Conservation (phyloP, 2,113 vertebrate species). For the Kryptolebias marmoratus region DNA sequence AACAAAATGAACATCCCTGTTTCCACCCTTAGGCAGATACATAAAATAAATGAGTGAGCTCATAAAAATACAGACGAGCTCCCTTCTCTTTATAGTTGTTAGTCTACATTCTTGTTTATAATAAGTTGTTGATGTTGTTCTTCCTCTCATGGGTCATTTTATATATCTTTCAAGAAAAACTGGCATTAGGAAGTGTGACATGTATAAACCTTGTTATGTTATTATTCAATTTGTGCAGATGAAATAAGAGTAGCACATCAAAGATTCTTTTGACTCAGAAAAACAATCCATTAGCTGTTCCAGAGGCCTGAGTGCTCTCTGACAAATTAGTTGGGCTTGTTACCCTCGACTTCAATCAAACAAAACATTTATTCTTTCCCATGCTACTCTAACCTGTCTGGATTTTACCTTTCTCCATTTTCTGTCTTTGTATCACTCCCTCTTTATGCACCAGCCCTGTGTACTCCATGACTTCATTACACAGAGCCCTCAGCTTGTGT, state of each 20-base stretch:
- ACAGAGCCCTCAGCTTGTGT: slow-evolving; percentile 20
- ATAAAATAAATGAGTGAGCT: too few relatives aligned
- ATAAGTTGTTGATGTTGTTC: too few relatives aligned
- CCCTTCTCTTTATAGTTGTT: too few relatives aligned
- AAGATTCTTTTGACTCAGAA: slow-evolving; percentile 51
- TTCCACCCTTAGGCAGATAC: too few relatives aligned
- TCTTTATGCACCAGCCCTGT: not conserved
- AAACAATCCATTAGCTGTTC: slow-evolving; percentile 55
- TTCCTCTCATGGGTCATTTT: not conserved
- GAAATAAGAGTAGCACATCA: slow-evolving; percentile 30
- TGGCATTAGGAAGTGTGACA: slow-evolving; percentile 7
- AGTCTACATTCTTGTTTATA: too few relatives aligned
- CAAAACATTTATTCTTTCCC: slow-evolving; percentile 14
- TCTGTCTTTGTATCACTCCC: slow-evolving; percentile 1
- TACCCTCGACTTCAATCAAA: slow-evolving; percentile 26
- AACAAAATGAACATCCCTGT: too few relatives aligned
- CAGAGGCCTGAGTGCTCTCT: slow-evolving; percentile 16
- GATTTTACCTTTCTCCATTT: not conserved
- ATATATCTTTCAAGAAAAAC: slow-evolving; percentile 1
- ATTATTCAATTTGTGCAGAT: not conserved
- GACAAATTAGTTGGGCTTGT: slow-evolving; percentile 27
- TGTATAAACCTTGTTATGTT: not conserved
- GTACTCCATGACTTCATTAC: slow-evolving; percentile 32
- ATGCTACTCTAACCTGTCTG: slow-evolving; percentile 18
- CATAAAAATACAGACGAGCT: too few relatives aligned